Evolutionary conservation across 2,797 vertebrate genomes (phyloP).

Genomic region (Girardinus metallicus): DNA sequence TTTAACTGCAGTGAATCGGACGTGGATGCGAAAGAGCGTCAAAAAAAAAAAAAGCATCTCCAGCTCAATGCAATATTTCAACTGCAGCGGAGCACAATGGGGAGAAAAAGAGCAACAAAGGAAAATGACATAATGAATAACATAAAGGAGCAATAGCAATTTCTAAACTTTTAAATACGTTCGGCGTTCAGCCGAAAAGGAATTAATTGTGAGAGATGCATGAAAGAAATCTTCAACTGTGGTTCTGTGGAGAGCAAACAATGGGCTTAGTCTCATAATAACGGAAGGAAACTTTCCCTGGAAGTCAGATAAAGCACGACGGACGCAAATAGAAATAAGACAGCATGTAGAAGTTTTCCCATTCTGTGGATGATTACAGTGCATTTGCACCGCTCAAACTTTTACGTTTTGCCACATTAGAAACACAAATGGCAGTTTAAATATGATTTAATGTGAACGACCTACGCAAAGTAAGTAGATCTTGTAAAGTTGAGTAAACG

Average conservation of each 20-base stretch:
- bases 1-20: conserved; percentile 1
- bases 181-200: background rate
- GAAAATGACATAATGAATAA: conserved; percentile 7
- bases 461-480: background rate
- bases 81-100: background rate
- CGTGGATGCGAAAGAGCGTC: background rate
- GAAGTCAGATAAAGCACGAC: background rate
- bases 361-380: background rate
- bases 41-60: background rate
- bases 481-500: background rate
- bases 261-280: background rate
- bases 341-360: background rate
- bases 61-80: background rate
- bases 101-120: background rate
- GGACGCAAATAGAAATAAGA: background rate
- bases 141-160: conserved; percentile 3
- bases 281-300: background rate
- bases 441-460: background rate
- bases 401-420: background rate
- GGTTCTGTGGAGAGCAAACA: background rate
- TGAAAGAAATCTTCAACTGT: background rate
- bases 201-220: conserved; percentile 7
- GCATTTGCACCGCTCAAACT: background rate
- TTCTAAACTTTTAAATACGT: background rate
- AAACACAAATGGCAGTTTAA: background rate